These are phyloP conservation scores for Cryptocheilus praepositus DNA, from an alignment of 2,888 invertebrate genomes.

Conservation along the genomic window DNA sequence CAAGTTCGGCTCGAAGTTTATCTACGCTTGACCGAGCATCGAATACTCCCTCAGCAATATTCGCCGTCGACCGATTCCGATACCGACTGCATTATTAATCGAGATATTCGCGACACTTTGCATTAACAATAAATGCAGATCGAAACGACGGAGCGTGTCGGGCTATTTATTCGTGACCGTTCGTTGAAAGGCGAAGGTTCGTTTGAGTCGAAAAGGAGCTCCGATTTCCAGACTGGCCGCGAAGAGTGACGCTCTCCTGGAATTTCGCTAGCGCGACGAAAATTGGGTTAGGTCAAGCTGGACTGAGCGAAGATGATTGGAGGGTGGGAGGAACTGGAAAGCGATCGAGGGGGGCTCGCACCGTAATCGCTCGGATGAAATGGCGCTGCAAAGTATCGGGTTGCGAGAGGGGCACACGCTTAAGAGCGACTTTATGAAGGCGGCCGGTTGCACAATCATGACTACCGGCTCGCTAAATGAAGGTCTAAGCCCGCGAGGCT, in stretches of 20 bases:
- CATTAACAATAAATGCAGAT: too few species aligned
- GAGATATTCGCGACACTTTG: too few species aligned
- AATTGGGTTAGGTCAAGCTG: constrained; percentile 42
- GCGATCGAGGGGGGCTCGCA: constrained; percentile 8
- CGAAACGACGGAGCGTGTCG: too few species aligned
- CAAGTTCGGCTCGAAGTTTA: too few species aligned
- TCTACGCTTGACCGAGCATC: too few species aligned
- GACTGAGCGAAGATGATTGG: constrained; percentile 5
- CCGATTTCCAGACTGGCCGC: not conserved
- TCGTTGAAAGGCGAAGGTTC: too few species aligned
- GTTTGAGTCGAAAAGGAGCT: too few species aligned
- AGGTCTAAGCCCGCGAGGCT: constrained; percentile 19
- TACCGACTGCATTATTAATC: too few species aligned
- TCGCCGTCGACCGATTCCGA: too few species aligned
- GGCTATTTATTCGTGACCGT: too few species aligned
- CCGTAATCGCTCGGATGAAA: constrained; percentile 49
- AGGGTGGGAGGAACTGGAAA: constrained; percentile 14
- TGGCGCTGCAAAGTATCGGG: constrained; percentile 46
- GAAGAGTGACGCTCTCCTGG: not conserved
- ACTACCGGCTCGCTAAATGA: constrained; percentile 45
- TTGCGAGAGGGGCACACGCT: constrained; percentile 30
- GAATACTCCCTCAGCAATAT: too few species aligned
- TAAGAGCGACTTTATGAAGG: constrained; percentile 30
- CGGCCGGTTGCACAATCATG: constrained; percentile 38
- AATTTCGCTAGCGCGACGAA: constrained; percentile 7